A percentile compares a stretch with the other conserved stretches of the same genome.
phyloP scores from a whole-genome alignment of 92 coral and sea anemone species.

The Epizoanthus rinbou region DNA sequence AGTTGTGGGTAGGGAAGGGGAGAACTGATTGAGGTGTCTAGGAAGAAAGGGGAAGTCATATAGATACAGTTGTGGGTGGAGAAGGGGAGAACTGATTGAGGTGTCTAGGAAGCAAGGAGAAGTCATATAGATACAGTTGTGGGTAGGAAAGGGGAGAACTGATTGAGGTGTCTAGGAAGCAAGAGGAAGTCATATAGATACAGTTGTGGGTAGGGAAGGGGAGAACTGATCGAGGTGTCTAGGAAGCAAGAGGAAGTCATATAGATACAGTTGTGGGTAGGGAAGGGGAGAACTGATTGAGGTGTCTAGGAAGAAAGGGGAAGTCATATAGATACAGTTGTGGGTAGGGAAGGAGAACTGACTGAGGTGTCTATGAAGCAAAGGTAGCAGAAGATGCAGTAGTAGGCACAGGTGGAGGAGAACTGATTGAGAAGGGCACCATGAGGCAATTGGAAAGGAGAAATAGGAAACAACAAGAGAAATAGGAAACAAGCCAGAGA shows the following conservation, averaged over 20 bases:
- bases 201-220: no score
- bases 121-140: not conserved
- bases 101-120: not conserved
- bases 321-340: no score
- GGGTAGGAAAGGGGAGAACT: no score
- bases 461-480: not conserved
- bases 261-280: no score
- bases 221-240: not conserved
- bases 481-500: not conserved
- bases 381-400: no score
- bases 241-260: not conserved
- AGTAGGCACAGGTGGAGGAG: no score
- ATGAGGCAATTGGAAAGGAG: not conserved
- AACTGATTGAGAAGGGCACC: not conserved
- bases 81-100: not conserved
- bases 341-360: no score
- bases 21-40: not conserved
- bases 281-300: no score
- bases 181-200: not conserved
- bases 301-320: not conserved
- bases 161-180: not conserved
- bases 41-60: not conserved
- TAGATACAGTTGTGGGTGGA: no score
- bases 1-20: no score
- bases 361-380: no score